Conservation (phyloP, 2,888 invertebrate genomes). For the Polia nebulosa region DNA sequence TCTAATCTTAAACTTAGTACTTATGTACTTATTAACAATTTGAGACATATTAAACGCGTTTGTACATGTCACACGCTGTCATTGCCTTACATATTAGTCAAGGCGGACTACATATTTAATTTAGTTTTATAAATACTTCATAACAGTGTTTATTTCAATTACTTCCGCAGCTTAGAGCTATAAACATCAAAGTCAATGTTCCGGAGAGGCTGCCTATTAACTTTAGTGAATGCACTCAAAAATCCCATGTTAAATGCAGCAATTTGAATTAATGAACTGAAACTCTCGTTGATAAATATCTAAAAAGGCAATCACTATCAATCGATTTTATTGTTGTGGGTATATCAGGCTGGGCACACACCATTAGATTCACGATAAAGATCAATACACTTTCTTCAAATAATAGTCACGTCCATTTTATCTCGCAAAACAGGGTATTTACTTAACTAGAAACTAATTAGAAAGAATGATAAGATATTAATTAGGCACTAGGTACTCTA, state of each 20-base stretch:
- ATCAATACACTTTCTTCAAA: not conserved
- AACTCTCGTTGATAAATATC: conserved; percentile 20
- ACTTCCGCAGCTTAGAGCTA: conserved; percentile 48
- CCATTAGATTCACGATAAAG: not conserved
- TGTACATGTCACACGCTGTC: conserved; percentile 19
- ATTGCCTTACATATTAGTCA: conserved; percentile 48
- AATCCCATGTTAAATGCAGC: conserved; percentile 13
- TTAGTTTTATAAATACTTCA: conserved; percentile 39
- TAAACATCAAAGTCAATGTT: conserved; percentile 50
- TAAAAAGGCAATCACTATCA: not conserved
- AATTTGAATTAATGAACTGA: conserved; percentile 26
- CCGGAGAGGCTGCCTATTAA: conserved; percentile 24
- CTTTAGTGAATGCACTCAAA: conserved; percentile 4
- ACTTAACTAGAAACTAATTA: conserved; percentile 35
- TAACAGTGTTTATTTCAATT: conserved; percentile 43
- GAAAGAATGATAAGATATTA: conserved; percentile 15
- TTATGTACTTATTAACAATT: not conserved
- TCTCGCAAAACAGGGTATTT: conserved; percentile 29
- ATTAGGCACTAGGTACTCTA: conserved; percentile 13
- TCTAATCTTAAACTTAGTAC: conserved; percentile 17
- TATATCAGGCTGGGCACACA: not conserved
- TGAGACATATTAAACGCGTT: conserved; percentile 15
- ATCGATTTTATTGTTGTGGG: not conserved
- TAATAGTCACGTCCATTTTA: conserved; percentile 1
- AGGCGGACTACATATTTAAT: conserved; percentile 56